Percentiles rank a stretch among this genome's conserved stretches.
Conservation (phyloP, 1,140 invertebrate genomes). For the Zaprionus kolodkinae region DNA sequence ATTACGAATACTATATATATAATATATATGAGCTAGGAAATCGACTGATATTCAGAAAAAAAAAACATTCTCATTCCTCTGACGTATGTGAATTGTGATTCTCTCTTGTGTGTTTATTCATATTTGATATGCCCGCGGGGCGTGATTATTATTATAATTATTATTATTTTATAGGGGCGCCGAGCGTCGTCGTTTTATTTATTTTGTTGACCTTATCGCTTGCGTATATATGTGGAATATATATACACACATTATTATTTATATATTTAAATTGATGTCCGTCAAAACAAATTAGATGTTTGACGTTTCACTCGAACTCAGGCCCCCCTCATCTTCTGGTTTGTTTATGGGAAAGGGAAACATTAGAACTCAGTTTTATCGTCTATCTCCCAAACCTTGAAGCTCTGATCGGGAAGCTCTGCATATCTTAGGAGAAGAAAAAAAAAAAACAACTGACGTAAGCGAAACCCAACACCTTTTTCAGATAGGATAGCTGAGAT, state of each 20-base stretch:
- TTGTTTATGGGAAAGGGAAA: slow-evolving; percentile 2
- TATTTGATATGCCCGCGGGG: slow-evolving; percentile 18
- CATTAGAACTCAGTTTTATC: not conserved
- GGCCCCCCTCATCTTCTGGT: not conserved
- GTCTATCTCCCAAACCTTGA: slow-evolving; percentile 16
- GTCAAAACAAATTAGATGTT: slow-evolving; percentile 39
- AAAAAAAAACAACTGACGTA: slow-evolving; percentile 34
- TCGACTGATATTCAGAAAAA: not conserved
- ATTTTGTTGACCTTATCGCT: slow-evolving; percentile 34
- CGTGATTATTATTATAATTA: slow-evolving; percentile 3
- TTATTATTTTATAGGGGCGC: slow-evolving; percentile 30
- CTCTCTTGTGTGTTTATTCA: slow-evolving; percentile 17
- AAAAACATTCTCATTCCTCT: slow-evolving; percentile 4
- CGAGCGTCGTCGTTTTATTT: slow-evolving; percentile 4
- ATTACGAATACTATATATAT: not conserved
- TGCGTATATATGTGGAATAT: not conserved
- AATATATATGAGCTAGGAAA: not conserved
- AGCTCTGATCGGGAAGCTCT: too few relatives aligned
- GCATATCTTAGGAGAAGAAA: not conserved
- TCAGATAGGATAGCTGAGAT: slow-evolving; percentile 33
- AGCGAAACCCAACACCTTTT: slow-evolving; percentile 50
- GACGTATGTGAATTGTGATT: slow-evolving; percentile 17
- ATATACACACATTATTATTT: not conserved
- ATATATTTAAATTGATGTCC: slow-evolving; percentile 17
- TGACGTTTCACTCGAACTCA: not conserved